These are phyloP conservation scores for Sarcophaga subvicina DNA, from an alignment of 2,888 invertebrate species.

Conservation along the genomic window DNA sequence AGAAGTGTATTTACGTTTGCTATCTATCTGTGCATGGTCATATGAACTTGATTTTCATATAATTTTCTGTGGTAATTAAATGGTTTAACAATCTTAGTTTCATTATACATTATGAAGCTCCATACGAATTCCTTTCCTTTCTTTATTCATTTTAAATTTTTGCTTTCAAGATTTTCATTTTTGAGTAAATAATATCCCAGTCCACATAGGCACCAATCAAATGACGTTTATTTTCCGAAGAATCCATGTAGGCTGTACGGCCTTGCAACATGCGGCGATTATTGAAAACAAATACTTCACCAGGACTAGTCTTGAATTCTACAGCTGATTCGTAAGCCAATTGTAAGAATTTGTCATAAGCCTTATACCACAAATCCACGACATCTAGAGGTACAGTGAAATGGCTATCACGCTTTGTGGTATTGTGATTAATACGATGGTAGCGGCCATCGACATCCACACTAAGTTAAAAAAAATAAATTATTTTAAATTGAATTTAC, in stretches of 20 bases:
- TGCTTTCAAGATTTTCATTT: slow-evolving; percentile 75
- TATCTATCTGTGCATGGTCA: too few relatives aligned
- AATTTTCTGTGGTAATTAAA: too few relatives aligned
- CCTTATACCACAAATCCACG: slow-evolving; percentile 86
- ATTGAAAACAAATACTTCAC: slow-evolving; percentile 88
- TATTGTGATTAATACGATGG: slow-evolving; percentile 86
- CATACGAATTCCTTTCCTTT: not conserved
- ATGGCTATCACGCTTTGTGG: slow-evolving; percentile 87
- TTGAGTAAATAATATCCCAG: slow-evolving; percentile 90
- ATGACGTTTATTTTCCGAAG: slow-evolving; percentile 83
- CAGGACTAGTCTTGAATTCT: slow-evolving; percentile 85
- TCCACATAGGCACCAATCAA: slow-evolving; percentile 89
- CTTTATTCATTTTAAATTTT: slow-evolving; percentile 22
- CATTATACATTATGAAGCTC: too few relatives aligned
- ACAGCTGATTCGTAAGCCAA: slow-evolving; percentile 85
- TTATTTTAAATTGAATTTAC: not conserved
- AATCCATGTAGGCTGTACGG: slow-evolving; percentile 85
- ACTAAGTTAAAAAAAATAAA: slow-evolving; percentile 54
- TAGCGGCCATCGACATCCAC: slow-evolving; percentile 83
- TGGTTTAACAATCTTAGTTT: too few relatives aligned
- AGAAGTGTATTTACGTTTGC: too few relatives aligned
- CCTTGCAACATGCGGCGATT: slow-evolving; percentile 89
- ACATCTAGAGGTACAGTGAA: slow-evolving; percentile 84
- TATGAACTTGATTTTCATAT: too few relatives aligned
- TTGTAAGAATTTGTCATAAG: slow-evolving; percentile 85